A percentile compares a stretch with the other conserved stretches of the same genome.
These are phyloP conservation scores for Magallana angulata DNA, from an alignment of 1,140 invertebrate genomes.

Conservation along the genomic window DNA sequence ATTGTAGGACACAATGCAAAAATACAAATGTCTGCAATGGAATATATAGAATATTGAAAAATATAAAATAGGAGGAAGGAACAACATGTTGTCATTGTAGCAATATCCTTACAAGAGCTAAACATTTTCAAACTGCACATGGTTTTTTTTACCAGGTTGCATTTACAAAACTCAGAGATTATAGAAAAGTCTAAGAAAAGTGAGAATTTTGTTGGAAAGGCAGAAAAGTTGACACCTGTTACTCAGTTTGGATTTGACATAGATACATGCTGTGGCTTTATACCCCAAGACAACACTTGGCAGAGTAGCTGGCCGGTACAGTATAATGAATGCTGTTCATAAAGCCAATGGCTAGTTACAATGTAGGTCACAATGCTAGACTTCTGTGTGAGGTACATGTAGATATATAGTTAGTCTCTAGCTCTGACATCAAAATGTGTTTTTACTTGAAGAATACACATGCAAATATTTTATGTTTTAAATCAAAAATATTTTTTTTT, in stretches of 20 bases:
- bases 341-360: background rate
- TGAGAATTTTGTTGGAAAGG: constrained; percentile 66
- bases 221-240: constrained; percentile 71
- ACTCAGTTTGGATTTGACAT: constrained; percentile 84
- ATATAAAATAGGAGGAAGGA: no score
- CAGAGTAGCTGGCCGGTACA: constrained; percentile 79
- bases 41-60: no score
- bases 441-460: no score
- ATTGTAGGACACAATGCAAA: no score
- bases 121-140: background rate
- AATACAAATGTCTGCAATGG: no score
- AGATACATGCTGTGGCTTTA: constrained; percentile 76
- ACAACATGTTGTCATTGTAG: background rate
- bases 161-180: constrained; percentile 80
- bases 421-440: no score
- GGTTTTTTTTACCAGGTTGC: constrained; percentile 76
- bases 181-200: constrained; percentile 57
- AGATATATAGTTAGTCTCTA: background rate
- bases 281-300: constrained; percentile 76
- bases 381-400: background rate
- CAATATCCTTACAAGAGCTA: no score
- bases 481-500: no score
- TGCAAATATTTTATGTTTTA: no score
- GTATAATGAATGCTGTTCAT: constrained; percentile 51
- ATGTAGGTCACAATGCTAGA: background rate